A percentile compares a stretch with the other conserved stretches of the same genome.
phyloP scores from a whole-genome alignment of 1,140 invertebrate species.

The Macrobrachium rosenbergii region DNA sequence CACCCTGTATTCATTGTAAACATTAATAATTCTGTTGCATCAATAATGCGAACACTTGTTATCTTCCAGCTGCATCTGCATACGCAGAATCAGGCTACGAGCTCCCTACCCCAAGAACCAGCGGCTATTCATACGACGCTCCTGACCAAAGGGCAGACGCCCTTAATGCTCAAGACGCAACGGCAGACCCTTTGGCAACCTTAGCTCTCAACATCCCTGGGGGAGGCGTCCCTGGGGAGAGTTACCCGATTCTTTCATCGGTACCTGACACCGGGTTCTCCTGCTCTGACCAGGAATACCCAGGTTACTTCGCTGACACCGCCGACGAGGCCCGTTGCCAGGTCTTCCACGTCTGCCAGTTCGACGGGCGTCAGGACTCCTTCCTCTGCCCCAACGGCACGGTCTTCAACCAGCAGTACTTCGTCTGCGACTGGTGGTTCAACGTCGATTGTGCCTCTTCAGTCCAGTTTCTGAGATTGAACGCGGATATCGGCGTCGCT shows the following conservation, averaged over 20 bases:
- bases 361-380: constrained; percentile 70
- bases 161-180: neutral
- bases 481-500: constrained; percentile 1
- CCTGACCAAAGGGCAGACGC: constrained; percentile 1
- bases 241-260: constrained; percentile 70
- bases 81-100: neutral
- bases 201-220: constrained; percentile 68
- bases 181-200: neutral
- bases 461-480: neutral
- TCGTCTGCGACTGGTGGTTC: constrained; percentile 77
- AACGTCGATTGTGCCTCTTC: constrained; percentile 70
- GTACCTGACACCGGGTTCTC: constrained; percentile 70
- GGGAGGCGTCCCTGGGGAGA: constrained; percentile 69
- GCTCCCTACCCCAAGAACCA: neutral
- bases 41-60: too few relatives aligned
- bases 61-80: too few relatives aligned
- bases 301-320: constrained; percentile 72
- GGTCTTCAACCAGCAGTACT: constrained; percentile 74
- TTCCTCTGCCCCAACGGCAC: constrained; percentile 76
- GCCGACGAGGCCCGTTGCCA: constrained; percentile 71
- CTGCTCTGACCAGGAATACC: constrained; percentile 70
- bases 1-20: too few relatives aligned
- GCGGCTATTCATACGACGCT: neutral
- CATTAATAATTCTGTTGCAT: too few relatives aligned
- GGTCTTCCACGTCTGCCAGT: constrained; percentile 74